Percentiles rank a stretch among this genome's conserved stretches.
phyloP scores from a whole-genome alignment of 1,140 invertebrate genomes.

The Zaprionus camerounensis region DNA sequence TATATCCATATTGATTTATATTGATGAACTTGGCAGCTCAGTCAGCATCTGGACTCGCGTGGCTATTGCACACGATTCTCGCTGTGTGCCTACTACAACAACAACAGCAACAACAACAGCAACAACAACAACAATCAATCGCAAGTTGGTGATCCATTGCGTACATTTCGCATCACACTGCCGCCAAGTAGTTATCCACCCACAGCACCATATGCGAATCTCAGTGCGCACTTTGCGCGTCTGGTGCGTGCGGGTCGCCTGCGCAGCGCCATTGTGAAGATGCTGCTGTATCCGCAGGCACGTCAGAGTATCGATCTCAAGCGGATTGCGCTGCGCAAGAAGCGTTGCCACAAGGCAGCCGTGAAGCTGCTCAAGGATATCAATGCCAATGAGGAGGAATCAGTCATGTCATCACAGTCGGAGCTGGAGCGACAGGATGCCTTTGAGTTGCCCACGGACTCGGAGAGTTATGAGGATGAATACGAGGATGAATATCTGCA shows the following conservation, averaged over 20 bases:
- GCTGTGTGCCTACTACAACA: slow-evolving; percentile 82
- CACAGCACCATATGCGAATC: slow-evolving; percentile 88
- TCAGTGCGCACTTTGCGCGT: slow-evolving; percentile 90
- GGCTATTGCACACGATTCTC: slow-evolving; percentile 85
- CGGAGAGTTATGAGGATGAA: slow-evolving; percentile 71
- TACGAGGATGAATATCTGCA: slow-evolving; percentile 54
- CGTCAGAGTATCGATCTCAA: slow-evolving; percentile 84
- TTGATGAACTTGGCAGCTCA: slow-evolving; percentile 55
- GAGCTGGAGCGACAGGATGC: slow-evolving; percentile 86
- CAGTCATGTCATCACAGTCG: slow-evolving; percentile 47
- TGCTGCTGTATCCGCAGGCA: slow-evolving; percentile 88
- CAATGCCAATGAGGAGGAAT: slow-evolving; percentile 45
- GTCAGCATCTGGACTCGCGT: slow-evolving; percentile 84
- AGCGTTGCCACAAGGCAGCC: slow-evolving; percentile 85
- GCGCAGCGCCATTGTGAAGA: slow-evolving; percentile 89
- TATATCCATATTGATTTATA: slow-evolving; percentile 21
- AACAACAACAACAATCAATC: slow-evolving; percentile 30
- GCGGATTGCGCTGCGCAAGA: slow-evolving; percentile 85
- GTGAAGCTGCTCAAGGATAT: slow-evolving; percentile 71
- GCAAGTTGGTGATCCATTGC: not conserved
- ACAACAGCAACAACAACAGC: slow-evolving; percentile 15
- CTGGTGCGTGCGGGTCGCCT: slow-evolving; percentile 90
- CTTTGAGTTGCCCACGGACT: slow-evolving; percentile 84
- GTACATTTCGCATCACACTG: slow-evolving; percentile 86
- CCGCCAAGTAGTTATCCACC: slow-evolving; percentile 88